These are phyloP conservation scores for Benthochromis sp. DNA, from an alignment of 2,113 vertebrate species.

Conservation along the genomic window DNA sequence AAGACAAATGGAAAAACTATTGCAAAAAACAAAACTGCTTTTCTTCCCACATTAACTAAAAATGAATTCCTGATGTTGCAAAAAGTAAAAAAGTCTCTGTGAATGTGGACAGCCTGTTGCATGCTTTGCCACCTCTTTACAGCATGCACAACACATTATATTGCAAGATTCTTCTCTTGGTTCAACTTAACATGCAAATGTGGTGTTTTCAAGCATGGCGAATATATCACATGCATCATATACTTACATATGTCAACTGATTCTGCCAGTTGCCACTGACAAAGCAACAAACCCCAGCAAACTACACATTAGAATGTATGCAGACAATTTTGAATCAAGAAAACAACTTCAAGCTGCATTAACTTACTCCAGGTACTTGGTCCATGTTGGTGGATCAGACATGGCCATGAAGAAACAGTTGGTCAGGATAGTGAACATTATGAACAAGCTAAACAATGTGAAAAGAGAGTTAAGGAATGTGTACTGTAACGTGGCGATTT, in stretches of 20 bases:
- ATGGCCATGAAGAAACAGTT: conserved; percentile 99
- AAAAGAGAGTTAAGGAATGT: conserved; percentile 73
- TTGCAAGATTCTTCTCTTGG: neutral
- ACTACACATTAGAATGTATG: conserved; percentile 49
- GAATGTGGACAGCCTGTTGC: conserved; percentile 20
- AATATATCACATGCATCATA: conserved; percentile 19
- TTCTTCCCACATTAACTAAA: neutral
- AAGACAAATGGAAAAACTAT: neutral
- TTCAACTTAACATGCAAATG: conserved; percentile 19
- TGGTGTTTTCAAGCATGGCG: conserved; percentile 1
- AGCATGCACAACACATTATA: neutral
- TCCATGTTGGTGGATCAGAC: conserved; percentile 87
- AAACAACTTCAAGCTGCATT: neutral
- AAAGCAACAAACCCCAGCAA: conserved; percentile 61
- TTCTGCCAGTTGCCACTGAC: conserved; percentile 54
- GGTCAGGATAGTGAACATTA: conserved; percentile 99
- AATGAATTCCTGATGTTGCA: neutral
- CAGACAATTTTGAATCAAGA: neutral
- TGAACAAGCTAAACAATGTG: conserved; percentile 95
- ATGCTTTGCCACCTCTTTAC: neutral
- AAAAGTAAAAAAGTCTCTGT: neutral
- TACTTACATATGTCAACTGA: conserved; percentile 46
- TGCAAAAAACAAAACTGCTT: neutral
- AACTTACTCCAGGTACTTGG: conserved; percentile 98
- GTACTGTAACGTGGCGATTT: neutral